Base-by-base conservation (phyloP, 2,888 invertebrate genomes). In the Tetragonisca angustula region DNA sequence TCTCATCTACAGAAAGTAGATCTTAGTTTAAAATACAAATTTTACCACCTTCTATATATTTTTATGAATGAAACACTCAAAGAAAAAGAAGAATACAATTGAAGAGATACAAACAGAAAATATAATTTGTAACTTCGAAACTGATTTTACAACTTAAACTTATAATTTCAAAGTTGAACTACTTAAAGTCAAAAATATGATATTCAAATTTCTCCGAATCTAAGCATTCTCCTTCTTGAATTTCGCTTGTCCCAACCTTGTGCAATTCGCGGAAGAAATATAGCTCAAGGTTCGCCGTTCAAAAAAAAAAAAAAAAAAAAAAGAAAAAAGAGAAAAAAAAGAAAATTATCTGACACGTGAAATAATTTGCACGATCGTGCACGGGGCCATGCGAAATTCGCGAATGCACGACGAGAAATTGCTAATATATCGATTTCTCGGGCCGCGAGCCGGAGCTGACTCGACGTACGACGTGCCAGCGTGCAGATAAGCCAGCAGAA, bases 401-500 rank as follows among this genome's bases (percentile, higher is more conserved):
- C 56, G 21, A 61, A 50, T 15, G 15, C 27, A 15, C 24, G 75
- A n/a, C 64, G 80, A 83, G 80, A 83, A 83, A 85, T 77, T 59
- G 78, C 49, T 27, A 72, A 52, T 36, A n/a, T 9, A n/a, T 62
- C 59, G 78, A 83, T 88, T 68, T 61, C 59, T 24, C 70, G 52
- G 13, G 13, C 4, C 49, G 24, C 13, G 50, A n/a, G 52, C n/a
- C 49, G 13, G 43, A 27, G 52, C 24, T 61, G 76, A 56, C 78
- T 80, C 80, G 69, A 24, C 81, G 78, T 79, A 79, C 83, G 73
- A 79, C 81, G 73, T 59, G 72, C 61, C 68, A 27, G 49, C 27
- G 13, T 9, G 32, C 27, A 36, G 79, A 88, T 82, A 86, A 88
- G 86, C 62, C 65, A 27, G 36, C 61, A 65, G 86, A 79, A 81